A percentile compares a stretch with the other conserved stretches of the same genome.
Conservation (phyloP, 2,113 vertebrate species). For the Sterna hirundo region DNA sequence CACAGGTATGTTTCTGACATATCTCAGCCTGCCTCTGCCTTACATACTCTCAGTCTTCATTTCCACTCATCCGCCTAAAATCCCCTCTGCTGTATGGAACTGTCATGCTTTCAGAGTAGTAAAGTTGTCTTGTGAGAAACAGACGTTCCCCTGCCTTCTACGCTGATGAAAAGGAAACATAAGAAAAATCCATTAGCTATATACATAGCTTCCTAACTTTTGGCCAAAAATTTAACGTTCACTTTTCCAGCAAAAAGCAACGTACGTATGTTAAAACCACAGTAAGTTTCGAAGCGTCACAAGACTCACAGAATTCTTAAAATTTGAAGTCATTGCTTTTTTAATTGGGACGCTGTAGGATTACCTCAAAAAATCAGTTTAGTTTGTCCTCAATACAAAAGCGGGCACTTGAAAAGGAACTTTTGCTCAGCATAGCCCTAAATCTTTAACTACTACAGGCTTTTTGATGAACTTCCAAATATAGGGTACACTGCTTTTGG, state of each 20-base stretch:
- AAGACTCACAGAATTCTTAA: neutral
- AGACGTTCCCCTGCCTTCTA: neutral
- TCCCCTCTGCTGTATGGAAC: neutral
- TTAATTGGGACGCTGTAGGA: neutral
- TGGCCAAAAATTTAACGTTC: neutral
- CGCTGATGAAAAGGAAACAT: neutral
- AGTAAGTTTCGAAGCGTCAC: fast-evolving
- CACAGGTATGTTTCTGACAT: neutral
- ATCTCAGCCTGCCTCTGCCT: neutral
- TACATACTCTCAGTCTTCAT: neutral
- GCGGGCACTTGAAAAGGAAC: neutral
- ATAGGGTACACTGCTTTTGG: fast-evolving
- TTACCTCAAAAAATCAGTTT: neutral
- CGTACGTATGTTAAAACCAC: neutral
- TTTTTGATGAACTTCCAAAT: neutral
- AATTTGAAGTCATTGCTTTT: neutral
- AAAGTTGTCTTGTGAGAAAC: neutral
- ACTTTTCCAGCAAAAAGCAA: neutral
- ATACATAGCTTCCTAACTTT: neutral
- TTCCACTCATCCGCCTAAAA: neutral
- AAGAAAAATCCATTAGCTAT: neutral
- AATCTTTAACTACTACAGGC: neutral
- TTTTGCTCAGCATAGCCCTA: neutral
- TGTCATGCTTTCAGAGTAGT: neutral
- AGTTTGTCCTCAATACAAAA: neutral